Evolutionary conservation across 2,113 vertebrate genomes (phyloP), one percentile per base, ranked within the genome.

Genomic region (Hippocampus comes): DNA sequence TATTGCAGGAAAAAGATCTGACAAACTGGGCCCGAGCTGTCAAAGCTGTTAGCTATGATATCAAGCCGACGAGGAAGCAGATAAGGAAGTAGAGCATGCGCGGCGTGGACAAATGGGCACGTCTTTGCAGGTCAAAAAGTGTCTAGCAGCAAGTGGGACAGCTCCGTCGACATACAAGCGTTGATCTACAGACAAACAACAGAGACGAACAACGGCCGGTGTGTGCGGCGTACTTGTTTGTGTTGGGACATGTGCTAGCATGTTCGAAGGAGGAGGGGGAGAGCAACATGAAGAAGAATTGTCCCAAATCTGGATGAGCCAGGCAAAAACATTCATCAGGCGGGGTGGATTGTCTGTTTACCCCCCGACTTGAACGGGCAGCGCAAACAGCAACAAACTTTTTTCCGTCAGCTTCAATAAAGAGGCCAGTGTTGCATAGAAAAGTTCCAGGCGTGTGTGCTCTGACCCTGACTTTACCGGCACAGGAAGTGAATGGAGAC

Each of bases 391-490:
- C 30, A 71, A 43, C 46, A 63, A 27, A 63, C 61, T 68, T 75
- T 82, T 78, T 67, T 65, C 76, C 51, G 63, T 70, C 79, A 53
- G 68, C 69, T 81, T 77, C 71, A 82, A 88, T 84, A 86, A 88
- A 88, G 85, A 20, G 48, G 66, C 67, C 71, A 84, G 81, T 89
- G 88, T 86, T 83, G 74, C 59, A 55, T 65, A 81, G 25, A 68
- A 83, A 75, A 82, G 85, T 83, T 79, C 71, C 66, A 66, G 69
- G 63, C 25, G 15, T 73, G 80, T 76, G 78, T 86, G 61, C 34
- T 38, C 34, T 38, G 34, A 74, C 79, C n/a, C 7, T 15, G 43
- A 67, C 64, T 60, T 60, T 17, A 30, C 4, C 25, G 51, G 30
- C 48, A 59, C 1, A 21, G n/a, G 56, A 41, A 46, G 25, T 42